Base-by-base conservation (phyloP, 2,888 invertebrate species). In the Melinaea menophilus region DNA sequence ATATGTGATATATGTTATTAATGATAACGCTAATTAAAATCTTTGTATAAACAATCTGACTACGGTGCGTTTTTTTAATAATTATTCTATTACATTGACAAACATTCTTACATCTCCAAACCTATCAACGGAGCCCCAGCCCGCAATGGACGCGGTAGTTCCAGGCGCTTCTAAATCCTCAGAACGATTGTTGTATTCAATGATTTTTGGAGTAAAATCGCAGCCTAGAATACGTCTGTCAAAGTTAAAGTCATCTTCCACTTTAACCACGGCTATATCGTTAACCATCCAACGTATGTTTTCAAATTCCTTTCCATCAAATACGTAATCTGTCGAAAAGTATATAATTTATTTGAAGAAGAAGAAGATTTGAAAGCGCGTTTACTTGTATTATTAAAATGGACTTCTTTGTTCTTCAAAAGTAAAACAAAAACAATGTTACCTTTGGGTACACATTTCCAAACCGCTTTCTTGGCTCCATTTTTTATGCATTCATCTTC, bases 391-490 rank as follows among this genome's bases (percentile, higher is more conserved):
- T 37, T 37, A 37, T 37, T 37, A 37, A 37, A 37, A 37, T 4
- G 7, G 7, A 37, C 37, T 7, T 2, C 3, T 37, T 5, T 2
- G 5, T 37, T 4, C 37, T 37, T 2, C 37, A 4, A 2, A 37
- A 37, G 1, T 22, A 22, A 22, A 22, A 22, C 22, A 22, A 22
- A 22, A 22, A 22, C 22, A 22, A 22, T 22, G 84, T 79, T 75
- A 88, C 89, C 74, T 76, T 82, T 82, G 0, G 87, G 85, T 0
- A 88, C 85, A 70, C 86, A 88, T 72, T 90, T 90, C 88, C 88
- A 88, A 2, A 87, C 65, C 0, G 89, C 89, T 71, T 78, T 88
- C 66, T 83, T 86, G 0, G 85, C 85, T 2, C 88, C 87, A 41
- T 86, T 76, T 0, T 70, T 77, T 4, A 90, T 72, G 62, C 89